Evolutionary conservation across 2,797 vertebrate species (phyloP).

Genomic region (Catharus ustulatus): DNA sequence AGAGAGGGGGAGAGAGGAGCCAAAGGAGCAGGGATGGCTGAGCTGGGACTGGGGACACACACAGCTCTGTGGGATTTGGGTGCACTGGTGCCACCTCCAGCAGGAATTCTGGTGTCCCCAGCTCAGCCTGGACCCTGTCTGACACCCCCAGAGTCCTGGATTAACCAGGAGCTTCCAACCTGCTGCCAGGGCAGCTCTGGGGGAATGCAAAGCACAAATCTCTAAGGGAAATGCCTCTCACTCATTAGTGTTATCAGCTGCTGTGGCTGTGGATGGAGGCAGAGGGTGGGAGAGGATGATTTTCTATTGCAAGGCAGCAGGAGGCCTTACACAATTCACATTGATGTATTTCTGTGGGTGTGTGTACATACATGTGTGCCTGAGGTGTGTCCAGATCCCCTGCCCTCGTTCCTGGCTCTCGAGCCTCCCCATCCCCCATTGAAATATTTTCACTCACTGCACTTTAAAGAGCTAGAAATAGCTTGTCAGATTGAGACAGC

Average conservation of each 20-base stretch:
- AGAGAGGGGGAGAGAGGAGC: neutral
- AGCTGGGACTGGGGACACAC: neutral
- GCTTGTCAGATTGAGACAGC: conserved; percentile 67
- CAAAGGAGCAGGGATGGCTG: no score
- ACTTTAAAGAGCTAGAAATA: conserved; percentile 55
- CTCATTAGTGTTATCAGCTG: neutral
- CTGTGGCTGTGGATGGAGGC: neutral
- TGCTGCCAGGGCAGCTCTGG: neutral
- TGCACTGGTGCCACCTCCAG: neutral
- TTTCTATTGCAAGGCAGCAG: neutral
- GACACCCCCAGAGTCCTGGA: neutral
- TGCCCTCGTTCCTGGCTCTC: neutral
- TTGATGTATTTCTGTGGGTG: neutral
- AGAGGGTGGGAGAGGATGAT: neutral
- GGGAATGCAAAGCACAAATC: neutral
- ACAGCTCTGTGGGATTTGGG: accelerated
- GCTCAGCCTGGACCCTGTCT: neutral
- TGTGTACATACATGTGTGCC: accelerated
- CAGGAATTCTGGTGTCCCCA: neutral
- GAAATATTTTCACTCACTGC: conserved; percentile 38
- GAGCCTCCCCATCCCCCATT: neutral
- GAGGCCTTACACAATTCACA: neutral
- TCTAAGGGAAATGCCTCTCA: neutral
- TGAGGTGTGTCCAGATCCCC: neutral
- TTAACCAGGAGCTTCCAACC: neutral